Conservation (phyloP, 2,797 vertebrate species). For the Microctenopoma lineatum region DNA sequence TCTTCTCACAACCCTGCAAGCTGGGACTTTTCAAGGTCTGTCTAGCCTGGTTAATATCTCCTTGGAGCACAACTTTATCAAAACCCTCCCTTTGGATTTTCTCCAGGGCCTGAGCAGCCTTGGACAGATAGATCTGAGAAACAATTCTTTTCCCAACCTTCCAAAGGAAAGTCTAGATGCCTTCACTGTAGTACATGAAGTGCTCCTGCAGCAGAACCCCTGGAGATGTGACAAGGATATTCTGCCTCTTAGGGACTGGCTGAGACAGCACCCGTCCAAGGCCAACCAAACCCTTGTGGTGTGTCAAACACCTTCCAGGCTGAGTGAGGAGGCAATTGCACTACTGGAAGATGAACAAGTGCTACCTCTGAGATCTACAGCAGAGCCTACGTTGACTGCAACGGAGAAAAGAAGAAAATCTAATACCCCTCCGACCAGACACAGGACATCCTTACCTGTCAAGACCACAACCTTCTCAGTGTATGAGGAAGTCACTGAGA, state of each 20-base stretch:
- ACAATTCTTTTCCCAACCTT: constrained; percentile 88
- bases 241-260: constrained; percentile 87
- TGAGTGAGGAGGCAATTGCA: constrained; percentile 76
- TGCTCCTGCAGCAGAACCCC: constrained; percentile 89
- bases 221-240: constrained; percentile 91
- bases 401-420: constrained; percentile 55
- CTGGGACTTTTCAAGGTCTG: constrained; percentile 83
- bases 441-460: constrained; percentile 63
- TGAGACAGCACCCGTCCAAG: constrained; percentile 79
- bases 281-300: constrained; percentile 79
- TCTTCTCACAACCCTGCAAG: constrained; percentile 79
- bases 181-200: constrained; percentile 76
- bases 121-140: constrained; percentile 85
- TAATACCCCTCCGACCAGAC: constrained; percentile 56
- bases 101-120: constrained; percentile 80
- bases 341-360: constrained; percentile 67
- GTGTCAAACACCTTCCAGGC: constrained; percentile 80
- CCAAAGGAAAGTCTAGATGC: constrained; percentile 82
- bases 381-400: constrained; percentile 46
- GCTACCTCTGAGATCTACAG: constrained; percentile 30
- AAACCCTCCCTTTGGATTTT: constrained; percentile 80
- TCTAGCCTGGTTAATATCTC: constrained; percentile 89
- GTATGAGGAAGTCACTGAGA: constrained; percentile 35
- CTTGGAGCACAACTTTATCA: constrained; percentile 89
- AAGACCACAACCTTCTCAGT: constrained; percentile 61